These are phyloP conservation scores for Koerneria pararmatus DNA, from an alignment of 2,888 invertebrate genomes.

Conservation along the genomic window DNA sequence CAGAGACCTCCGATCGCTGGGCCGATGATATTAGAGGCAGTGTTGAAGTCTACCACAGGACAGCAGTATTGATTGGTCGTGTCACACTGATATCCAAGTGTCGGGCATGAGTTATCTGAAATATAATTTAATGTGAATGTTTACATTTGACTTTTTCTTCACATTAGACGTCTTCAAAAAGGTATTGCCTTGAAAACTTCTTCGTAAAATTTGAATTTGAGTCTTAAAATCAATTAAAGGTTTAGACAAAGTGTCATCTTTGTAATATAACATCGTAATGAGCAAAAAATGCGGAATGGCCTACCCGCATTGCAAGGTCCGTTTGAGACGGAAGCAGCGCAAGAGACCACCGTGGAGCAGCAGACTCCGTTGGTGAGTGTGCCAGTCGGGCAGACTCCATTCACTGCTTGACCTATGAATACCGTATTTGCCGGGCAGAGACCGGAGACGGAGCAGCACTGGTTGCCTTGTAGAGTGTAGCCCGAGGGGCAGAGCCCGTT, in stretches of 20 bases:
- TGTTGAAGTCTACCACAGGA: slow-evolving; percentile 35
- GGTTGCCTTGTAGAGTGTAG: slow-evolving; percentile 44
- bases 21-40: slow-evolving; percentile 27
- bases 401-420: slow-evolving; percentile 22
- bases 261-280: not conserved
- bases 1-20: slow-evolving; percentile 44
- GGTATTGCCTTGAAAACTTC: too few relatives aligned
- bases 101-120: slow-evolving; percentile 24
- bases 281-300: not conserved
- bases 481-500: slow-evolving; percentile 57
- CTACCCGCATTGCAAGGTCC: slow-evolving; percentile 26
- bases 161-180: too few relatives aligned
- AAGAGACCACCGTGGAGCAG: slow-evolving; percentile 39
- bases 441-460: slow-evolving; percentile 43
- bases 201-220: too few relatives aligned
- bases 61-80: slow-evolving; percentile 40
- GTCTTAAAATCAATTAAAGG: too few relatives aligned
- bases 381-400: slow-evolving; percentile 46
- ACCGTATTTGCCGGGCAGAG: slow-evolving; percentile 21
- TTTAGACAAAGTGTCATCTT: too few relatives aligned
- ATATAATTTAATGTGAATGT: too few relatives aligned
- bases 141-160: not conserved
- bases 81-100: slow-evolving; percentile 42
- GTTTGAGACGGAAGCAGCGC: slow-evolving; percentile 24
- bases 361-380: slow-evolving; percentile 51